These are phyloP conservation scores for Spialia ferax DNA, from an alignment of 2,888 invertebrate genomes.

Conservation along the genomic window DNA sequence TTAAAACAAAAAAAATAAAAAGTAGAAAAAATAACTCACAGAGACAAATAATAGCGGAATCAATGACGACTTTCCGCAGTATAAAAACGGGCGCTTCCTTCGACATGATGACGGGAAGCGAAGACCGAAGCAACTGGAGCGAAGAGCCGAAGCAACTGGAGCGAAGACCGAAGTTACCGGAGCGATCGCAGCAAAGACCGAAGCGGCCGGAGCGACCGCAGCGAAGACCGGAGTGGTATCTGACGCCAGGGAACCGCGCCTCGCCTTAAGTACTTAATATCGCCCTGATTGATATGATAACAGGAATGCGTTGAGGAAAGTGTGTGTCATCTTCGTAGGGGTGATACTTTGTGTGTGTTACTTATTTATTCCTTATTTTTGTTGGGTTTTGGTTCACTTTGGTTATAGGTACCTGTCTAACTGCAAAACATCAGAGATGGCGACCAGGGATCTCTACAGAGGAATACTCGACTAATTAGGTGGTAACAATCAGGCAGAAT, in stretches of 20 bases:
- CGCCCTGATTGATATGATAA: slow-evolving; percentile 33
- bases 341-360: not conserved
- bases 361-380: not conserved
- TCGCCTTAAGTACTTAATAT: slow-evolving; percentile 39
- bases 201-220: not conserved
- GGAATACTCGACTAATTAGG: no score
- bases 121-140: no score
- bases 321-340: slow-evolving; percentile 26
- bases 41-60: slow-evolving; percentile 63
- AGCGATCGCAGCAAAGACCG: not conserved
- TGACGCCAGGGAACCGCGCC: slow-evolving; percentile 8
- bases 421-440: no score
- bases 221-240: not conserved
- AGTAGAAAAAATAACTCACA: slow-evolving; percentile 56
- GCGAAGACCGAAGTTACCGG: not conserved
- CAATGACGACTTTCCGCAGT: slow-evolving; percentile 67
- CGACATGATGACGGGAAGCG: slow-evolving; percentile 50
- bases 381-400: not conserved
- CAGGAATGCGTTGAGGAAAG: slow-evolving; percentile 14
- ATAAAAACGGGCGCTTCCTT: slow-evolving; percentile 59
- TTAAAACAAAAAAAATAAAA: no score
- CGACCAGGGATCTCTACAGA: no score
- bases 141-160: not conserved
- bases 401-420: no score
- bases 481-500: no score